A percentile compares a stretch with the other conserved stretches of the same genome.
Conservation (phyloP, 2,113 vertebrate genomes). For the Colossoma macropomum region DNA sequence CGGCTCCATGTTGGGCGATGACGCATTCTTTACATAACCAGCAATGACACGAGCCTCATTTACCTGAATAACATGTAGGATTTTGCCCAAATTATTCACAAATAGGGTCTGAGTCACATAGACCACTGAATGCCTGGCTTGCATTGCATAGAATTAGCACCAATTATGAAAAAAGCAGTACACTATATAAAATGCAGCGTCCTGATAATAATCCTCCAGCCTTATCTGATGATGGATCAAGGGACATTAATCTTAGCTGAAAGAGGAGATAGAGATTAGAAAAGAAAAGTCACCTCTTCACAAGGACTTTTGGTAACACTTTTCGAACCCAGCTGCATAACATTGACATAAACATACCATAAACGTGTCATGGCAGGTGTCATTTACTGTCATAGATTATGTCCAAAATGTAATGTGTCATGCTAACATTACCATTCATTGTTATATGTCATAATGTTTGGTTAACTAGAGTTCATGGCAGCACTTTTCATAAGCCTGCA, state of each 20-base stretch:
- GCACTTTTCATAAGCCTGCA: no score
- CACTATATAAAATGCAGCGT: no score
- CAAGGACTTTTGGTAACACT: background rate
- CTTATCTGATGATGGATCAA: background rate
- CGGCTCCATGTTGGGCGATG: background rate
- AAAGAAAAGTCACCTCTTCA: background rate
- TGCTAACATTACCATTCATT: no score
- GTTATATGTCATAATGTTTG: no score
- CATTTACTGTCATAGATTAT: no score
- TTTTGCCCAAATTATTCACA: background rate
- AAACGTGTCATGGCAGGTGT: no score
- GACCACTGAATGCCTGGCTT: background rate
- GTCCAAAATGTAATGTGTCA: no score
- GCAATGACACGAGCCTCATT: background rate
- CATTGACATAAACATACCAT: no score
- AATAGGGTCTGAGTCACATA: no score
- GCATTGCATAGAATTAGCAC: background rate
- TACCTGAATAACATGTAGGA: background rate
- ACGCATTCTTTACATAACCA: background rate
- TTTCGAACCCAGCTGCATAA: no score
- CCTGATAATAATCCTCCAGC: background rate
- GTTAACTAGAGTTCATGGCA: no score
- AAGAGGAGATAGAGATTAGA: no score
- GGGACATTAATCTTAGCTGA: background rate
- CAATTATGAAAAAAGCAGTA: background rate